Percentiles rank a stretch among this genome's conserved stretches.
Conservation (phyloP, 1,140 invertebrate species). For the Ceratina calcarata region DNA sequence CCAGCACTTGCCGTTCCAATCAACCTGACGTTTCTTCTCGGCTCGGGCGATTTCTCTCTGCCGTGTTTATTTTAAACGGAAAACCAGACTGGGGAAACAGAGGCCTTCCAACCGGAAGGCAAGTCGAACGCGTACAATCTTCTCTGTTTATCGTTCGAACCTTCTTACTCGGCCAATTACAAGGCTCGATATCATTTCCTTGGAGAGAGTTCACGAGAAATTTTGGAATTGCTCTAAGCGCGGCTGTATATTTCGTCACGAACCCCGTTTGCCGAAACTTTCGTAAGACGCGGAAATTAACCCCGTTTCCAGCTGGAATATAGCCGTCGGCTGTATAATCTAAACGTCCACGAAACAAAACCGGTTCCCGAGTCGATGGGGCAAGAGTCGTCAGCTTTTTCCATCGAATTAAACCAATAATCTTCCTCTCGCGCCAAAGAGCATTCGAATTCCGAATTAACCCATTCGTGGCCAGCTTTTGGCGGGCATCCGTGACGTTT, state of each 20-base stretch:
- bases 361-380: constrained; percentile 11
- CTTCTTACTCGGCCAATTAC: neutral
- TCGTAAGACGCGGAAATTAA: constrained; percentile 4
- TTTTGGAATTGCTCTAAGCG: neutral
- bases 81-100: too few relatives aligned
- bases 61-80: too few relatives aligned
- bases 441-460: too few relatives aligned
- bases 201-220: neutral
- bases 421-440: neutral
- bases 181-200: neutral
- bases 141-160: neutral
- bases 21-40: too few relatives aligned
- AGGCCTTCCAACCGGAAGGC: too few relatives aligned
- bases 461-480: too few relatives aligned
- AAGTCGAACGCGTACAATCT: neutral
- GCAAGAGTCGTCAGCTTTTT: too few relatives aligned
- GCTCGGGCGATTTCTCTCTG: too few relatives aligned
- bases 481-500: too few relatives aligned
- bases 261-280: constrained; percentile 6
- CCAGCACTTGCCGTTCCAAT: too few relatives aligned
- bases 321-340: neutral
- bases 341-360: neutral
- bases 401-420: neutral
- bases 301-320: neutral
- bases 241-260: neutral